Percentiles rank a stretch among this genome's conserved stretches.
Evolutionary conservation across 2,888 invertebrate genomes (phyloP).

Genomic region (Acanthosepion pharaonis): DNA sequence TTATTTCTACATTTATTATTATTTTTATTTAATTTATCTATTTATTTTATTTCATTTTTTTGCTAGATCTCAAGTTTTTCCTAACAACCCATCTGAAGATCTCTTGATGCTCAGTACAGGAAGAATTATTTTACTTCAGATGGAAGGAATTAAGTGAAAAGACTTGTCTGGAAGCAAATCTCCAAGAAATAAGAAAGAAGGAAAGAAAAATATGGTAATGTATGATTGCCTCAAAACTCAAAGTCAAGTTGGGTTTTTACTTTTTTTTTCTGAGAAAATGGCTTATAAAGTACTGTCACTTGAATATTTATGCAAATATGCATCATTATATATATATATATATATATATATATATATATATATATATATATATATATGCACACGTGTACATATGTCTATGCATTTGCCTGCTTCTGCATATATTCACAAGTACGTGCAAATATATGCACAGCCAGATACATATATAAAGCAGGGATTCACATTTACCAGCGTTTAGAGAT

Average conservation of each 20-base stretch:
- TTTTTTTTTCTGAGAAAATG: neutral
- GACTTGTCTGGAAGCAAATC: conserved; percentile 10
- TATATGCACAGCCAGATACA: neutral
- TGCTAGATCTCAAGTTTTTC: neutral
- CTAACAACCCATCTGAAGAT: neutral
- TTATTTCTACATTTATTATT: too few species aligned
- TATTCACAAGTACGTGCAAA: neutral
- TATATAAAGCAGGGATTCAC: neutral
- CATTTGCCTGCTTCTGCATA: neutral
- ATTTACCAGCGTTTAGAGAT: neutral
- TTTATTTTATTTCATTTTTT: neutral
- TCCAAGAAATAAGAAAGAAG: neutral
- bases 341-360: neutral
- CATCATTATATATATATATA: neutral
- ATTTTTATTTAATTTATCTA: neutral
- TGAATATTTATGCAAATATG: neutral
- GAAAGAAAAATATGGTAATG: neutral
- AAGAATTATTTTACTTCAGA: conserved; percentile 33
- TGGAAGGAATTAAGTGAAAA: conserved; percentile 10
- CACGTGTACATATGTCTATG: neutral
- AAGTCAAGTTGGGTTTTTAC: neutral
- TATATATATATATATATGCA: neutral
- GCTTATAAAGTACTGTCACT: neutral
- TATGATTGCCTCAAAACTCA: conserved; percentile 13
- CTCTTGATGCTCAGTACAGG: neutral